Conservation (phyloP, 2,888 invertebrate species). For the Drepanosiphum platanoidis region DNA sequence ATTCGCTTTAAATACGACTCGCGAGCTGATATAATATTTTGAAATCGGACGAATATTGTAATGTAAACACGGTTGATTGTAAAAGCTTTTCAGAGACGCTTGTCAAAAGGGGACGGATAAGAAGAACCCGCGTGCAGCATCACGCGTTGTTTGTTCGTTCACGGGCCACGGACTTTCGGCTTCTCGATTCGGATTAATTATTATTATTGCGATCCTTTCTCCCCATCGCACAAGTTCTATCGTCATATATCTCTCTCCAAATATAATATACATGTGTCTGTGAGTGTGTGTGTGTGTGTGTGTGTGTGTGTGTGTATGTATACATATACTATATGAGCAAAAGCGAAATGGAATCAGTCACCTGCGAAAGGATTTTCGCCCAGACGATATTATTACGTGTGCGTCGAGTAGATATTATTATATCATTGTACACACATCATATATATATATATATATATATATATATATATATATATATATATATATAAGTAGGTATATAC, state of each 20-base stretch:
- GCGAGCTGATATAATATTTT: background rate
- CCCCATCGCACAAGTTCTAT: background rate
- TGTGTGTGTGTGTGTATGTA: background rate
- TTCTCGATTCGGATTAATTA: constrained; percentile 61
- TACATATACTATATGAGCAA: background rate
- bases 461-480: background rate
- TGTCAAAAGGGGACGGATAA: constrained; percentile 27
- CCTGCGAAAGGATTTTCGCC: constrained; percentile 55
- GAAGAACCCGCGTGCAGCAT: background rate
- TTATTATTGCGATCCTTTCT: constrained; percentile 53
- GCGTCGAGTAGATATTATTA: constrained; percentile 16
- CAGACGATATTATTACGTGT: constrained; percentile 36
- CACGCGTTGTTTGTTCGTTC: constrained; percentile 55
- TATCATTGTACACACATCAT: constrained; percentile 22
- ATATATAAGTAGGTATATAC: background rate
- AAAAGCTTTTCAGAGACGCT: constrained; percentile 43
- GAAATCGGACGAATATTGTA: constrained; percentile 31
- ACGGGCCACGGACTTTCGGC: constrained; percentile 45
- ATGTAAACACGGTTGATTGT: constrained; percentile 50
- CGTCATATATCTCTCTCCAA: background rate
- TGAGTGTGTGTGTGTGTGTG: background rate
- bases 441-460: background rate
- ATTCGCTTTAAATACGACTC: constrained; percentile 4
- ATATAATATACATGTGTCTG: background rate
- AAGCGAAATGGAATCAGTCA: constrained; percentile 42